Conservation (phyloP, 2,888 invertebrate species). For the Crocallis elinguaria region DNA sequence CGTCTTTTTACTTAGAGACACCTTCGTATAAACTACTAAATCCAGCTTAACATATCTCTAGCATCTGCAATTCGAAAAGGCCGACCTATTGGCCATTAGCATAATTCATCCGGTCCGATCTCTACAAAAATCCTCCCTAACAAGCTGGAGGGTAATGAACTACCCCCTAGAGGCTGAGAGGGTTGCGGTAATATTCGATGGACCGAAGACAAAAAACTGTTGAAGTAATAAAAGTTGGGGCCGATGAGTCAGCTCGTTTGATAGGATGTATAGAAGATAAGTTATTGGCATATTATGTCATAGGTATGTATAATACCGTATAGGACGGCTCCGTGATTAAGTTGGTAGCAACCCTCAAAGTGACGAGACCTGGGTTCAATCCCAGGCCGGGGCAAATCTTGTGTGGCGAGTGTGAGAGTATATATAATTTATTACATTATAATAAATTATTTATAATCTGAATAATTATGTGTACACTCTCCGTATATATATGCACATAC, state of each 20-base stretch:
- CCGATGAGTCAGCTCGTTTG: neutral
- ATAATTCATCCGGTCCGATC: slow-evolving; percentile 36
- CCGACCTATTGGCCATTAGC: slow-evolving; percentile 32
- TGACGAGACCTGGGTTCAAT: too few relatives aligned
- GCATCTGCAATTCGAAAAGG: slow-evolving; percentile 29
- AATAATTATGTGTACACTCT: too few relatives aligned
- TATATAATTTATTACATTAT: too few relatives aligned
- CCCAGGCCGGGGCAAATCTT: too few relatives aligned
- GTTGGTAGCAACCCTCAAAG: too few relatives aligned
- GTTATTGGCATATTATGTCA: neutral
- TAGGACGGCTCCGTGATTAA: too few relatives aligned
- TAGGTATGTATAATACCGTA: too few relatives aligned
- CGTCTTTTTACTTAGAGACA: neutral
- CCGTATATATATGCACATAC: too few relatives aligned
- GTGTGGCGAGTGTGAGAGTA: too few relatives aligned
- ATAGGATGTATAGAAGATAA: neutral
- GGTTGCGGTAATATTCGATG: slow-evolving; percentile 15
- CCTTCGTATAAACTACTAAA: slow-evolving; percentile 6
- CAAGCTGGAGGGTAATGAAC: slow-evolving; percentile 39
- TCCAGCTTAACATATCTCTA: slow-evolving; percentile 10
- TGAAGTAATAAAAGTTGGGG: neutral
- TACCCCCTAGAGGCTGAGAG: slow-evolving; percentile 29
- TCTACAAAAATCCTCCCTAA: slow-evolving; percentile 34
- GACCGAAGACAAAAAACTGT: slow-evolving; percentile 16
- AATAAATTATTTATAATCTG: too few relatives aligned